Base-by-base conservation (phyloP, 1,140 invertebrate species). In the Lanistes nyassanus region DNA sequence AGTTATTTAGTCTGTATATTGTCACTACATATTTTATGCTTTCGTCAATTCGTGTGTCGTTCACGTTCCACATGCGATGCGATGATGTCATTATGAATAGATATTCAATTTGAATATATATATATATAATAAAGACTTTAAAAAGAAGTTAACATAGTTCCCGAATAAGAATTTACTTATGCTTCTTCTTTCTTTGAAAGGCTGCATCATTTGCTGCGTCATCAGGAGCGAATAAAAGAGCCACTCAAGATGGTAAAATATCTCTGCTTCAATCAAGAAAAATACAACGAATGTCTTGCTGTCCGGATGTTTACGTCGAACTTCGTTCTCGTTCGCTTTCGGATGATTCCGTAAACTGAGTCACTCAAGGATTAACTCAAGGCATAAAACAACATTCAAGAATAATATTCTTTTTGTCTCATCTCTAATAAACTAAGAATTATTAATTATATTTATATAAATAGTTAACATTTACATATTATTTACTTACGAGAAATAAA, bases 121-220 rank as follows among this genome's bases (percentile, higher is more conserved):
- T 65, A 65, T 9, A 31, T 36, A 36, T 29, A 29, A 31, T 31
- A 65, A 65, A 36, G 31, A 4, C 19, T 65, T 3, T 36, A 65
- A 65, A 31, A 9, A 65, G 31, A 65, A 65, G 6, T 6, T 36
- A 6, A 26, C 39, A 42, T 13, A 7, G 6, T 13, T 42, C 6
- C 6, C 6, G 39, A 42, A 42, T 42, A 42, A 42, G 39, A 42
- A 42, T 64, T 67, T 67, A 75, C 74, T 56, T 47, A 67, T 39
- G 53, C 64, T 75, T 29, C 74, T 67, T 75, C 74, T 47, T 51
- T 75, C 74, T 47, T 75, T 75, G 26, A 75, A 75, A 16, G 64
- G 36, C n/a, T 67, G 64, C n/a, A 26, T 37, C 67, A 37, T 51
- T 51, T 69, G 67, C 47, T 55, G 64, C n/a, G 65, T 34, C 65